phyloP scores from a whole-genome alignment of 2,113 vertebrate genomes.

The Psettodes erumei region DNA sequence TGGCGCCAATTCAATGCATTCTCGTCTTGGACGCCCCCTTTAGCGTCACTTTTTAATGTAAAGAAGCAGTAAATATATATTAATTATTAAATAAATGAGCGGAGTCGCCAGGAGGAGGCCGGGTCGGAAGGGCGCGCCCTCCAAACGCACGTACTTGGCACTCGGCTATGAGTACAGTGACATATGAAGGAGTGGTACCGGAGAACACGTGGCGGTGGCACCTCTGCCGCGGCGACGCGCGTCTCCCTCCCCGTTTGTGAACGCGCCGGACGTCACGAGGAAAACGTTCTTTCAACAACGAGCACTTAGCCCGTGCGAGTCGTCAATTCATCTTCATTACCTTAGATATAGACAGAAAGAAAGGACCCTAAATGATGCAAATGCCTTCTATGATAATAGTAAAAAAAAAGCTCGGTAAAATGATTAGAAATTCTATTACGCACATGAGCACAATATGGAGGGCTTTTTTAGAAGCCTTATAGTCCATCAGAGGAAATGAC shows the following conservation, averaged over 20 bases:
- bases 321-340: conserved; percentile 5
- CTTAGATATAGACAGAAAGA: neutral
- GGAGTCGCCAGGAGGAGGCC: no score
- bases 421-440: conserved; percentile 51
- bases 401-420: conserved; percentile 7
- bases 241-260: neutral
- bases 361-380: conserved; percentile 7
- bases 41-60: no score
- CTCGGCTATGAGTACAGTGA: no score
- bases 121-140: no score
- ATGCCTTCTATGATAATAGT: neutral
- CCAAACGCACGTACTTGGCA: no score
- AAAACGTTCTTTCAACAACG: neutral
- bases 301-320: neutral
- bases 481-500: conserved; percentile 63
- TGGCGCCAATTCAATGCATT: no score
- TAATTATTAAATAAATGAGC: no score
- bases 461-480: conserved; percentile 30
- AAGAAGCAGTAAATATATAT: no score
- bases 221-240: neutral
- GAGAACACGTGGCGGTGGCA: no score
- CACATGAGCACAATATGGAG: conserved; percentile 36
- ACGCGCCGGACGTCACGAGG: neutral
- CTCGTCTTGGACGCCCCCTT: no score
- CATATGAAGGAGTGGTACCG: no score